Base-by-base conservation (phyloP, 2,888 invertebrate species). In the Caenorhabditis sp. region DNA sequence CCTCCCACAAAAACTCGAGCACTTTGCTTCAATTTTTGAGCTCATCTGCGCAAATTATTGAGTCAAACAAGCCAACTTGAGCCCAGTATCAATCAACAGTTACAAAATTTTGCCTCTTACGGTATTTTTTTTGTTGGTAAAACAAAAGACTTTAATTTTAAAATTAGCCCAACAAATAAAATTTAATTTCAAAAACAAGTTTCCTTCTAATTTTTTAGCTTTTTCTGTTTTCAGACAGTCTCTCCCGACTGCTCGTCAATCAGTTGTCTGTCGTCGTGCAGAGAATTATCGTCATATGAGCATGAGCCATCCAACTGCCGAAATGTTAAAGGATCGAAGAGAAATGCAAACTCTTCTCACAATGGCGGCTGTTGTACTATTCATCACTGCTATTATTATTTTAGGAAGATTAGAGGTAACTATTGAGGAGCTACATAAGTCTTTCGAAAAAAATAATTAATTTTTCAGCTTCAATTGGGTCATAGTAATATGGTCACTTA, bases 341-440 rank as follows among this genome's bases (percentile, higher is more conserved):
- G 73, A 73, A 38, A 63, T 68, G 20, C 73, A 73, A 65, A 73
- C 73, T 31, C 62, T 73, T 58, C 25, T 74, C 10, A 66, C 69
- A 23, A 74, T 74, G 74, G 69, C 66, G 20, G 74, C 63, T 5
- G 64, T 70, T 61, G 63, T 63, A 0, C 69, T 74, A 26, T 70
- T 74, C 61, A 67, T 74, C 52, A 67, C 69, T 23, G 66, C 69
- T 17, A 69, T 74, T 36, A 67, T 69, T 58, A 53, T 74, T 17
- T 14, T 74, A 1, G 69, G 69, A 8, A 69, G 69, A 38, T 60
- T 69, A 31, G 69, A 73, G 57, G 73, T 27, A 21, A 26, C 17
- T 43, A 10, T 14, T 14, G 23, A 56, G 43, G 56, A 63, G 54
- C 7, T 36, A 5, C 36, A 36, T 5, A 36, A 36, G 36, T 36